Conservation (phyloP, 2,888 invertebrate genomes). For the Nomada lathburiana region DNA sequence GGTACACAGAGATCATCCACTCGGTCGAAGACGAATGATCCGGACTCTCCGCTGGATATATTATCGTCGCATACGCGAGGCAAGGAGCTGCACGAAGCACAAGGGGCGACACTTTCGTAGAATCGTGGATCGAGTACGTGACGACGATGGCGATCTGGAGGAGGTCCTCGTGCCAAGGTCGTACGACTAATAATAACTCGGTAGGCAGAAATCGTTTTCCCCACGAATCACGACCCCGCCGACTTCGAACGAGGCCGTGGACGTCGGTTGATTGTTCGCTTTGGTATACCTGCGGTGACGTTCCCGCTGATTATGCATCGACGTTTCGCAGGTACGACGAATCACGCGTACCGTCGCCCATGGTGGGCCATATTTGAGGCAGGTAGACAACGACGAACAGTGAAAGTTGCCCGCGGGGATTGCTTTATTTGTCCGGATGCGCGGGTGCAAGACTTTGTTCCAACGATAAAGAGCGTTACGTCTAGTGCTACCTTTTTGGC, state of each 20-base stretch:
- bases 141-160: slow-evolving; percentile 62
- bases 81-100: slow-evolving; percentile 40
- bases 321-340: slow-evolving; percentile 9
- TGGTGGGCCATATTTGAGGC: slow-evolving; percentile 4
- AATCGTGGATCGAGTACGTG: slow-evolving; percentile 65
- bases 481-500: background rate
- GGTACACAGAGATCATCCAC: slow-evolving; percentile 63
- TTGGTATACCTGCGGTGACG: slow-evolving; percentile 17
- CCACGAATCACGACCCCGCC: slow-evolving; percentile 32
- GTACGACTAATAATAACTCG: slow-evolving; percentile 64
- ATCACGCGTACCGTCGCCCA: background rate
- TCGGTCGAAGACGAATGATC: slow-evolving; percentile 67
- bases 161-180: slow-evolving; percentile 58
- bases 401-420: slow-evolving; percentile 17
- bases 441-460: background rate
- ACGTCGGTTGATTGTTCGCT: slow-evolving; percentile 29
- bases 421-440: background rate
- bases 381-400: background rate
- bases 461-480: background rate
- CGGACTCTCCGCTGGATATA: slow-evolving; percentile 51
- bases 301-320: background rate
- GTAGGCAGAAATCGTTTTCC: slow-evolving; percentile 48
- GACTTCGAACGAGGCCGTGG: slow-evolving; percentile 17
- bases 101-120: slow-evolving; percentile 63
- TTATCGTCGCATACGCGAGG: slow-evolving; percentile 42